A percentile compares a stretch with the other conserved stretches of the same genome.
phyloP scores from a whole-genome alignment of 2,888 invertebrate species.

The Steromphala cineraria region DNA sequence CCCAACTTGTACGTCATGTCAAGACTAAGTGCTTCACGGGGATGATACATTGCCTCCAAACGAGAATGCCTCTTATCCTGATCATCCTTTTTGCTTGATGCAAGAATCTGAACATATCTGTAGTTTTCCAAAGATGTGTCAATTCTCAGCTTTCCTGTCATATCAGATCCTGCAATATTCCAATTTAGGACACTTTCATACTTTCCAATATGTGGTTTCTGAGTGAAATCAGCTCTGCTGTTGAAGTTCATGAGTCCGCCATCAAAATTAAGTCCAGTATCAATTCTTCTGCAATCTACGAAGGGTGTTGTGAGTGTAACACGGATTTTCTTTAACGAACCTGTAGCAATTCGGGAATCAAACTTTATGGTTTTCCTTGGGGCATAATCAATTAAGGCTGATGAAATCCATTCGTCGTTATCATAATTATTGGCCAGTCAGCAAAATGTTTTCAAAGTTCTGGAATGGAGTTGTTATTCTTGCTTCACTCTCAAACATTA shows the following conservation, averaged over 20 bases:
- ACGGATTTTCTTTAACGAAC: slow-evolving; percentile 13
- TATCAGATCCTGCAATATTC: slow-evolving; percentile 26
- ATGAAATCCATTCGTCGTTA: slow-evolving; percentile 27
- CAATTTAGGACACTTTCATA: slow-evolving; percentile 31
- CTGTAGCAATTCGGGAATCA: slow-evolving; percentile 6
- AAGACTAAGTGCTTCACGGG: slow-evolving; percentile 27
- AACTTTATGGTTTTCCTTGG: slow-evolving; percentile 21
- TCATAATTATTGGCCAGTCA: slow-evolving; percentile 33
- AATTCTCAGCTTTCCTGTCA: slow-evolving; percentile 39
- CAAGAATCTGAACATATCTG: slow-evolving; percentile 38
- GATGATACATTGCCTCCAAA: slow-evolving; percentile 33
- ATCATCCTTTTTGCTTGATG: slow-evolving; percentile 26
- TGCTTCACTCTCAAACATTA: slow-evolving; percentile 32
- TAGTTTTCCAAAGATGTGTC: slow-evolving; percentile 44
- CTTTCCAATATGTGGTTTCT: slow-evolving; percentile 37
- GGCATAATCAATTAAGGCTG: slow-evolving; percentile 32
- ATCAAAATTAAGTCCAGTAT: slow-evolving; percentile 29
- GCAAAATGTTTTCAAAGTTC: slow-evolving; percentile 23
- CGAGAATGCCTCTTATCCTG: slow-evolving; percentile 26
- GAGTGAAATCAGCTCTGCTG: slow-evolving; percentile 39
- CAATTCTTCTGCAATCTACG: slow-evolving; percentile 14
- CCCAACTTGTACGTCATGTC: slow-evolving; percentile 30
- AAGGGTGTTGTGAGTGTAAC: slow-evolving; percentile 34
- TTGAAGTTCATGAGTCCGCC: slow-evolving; percentile 22
- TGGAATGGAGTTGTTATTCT: slow-evolving; percentile 38